These are phyloP conservation scores for Zele albiditarsus DNA, from an alignment of 2,888 invertebrate species.

Conservation along the genomic window DNA sequence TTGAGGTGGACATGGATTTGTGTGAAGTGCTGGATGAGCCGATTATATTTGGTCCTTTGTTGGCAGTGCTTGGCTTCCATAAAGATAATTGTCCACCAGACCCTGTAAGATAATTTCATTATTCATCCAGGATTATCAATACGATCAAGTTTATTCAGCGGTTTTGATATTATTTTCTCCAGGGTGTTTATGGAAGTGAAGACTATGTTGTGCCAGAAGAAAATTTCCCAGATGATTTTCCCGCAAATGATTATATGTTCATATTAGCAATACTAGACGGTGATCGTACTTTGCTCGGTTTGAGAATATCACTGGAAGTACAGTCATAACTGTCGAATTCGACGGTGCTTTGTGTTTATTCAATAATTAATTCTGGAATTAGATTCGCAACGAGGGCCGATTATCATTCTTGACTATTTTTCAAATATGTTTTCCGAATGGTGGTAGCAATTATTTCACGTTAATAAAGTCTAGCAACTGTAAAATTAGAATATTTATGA, in stretches of 20 bases:
- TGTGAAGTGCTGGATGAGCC: constrained; percentile 49
- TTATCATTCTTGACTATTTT: too few relatives aligned
- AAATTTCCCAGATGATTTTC: constrained; percentile 41
- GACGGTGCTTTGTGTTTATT: too few relatives aligned
- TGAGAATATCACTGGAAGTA: constrained; percentile 19
- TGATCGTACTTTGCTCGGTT: not conserved
- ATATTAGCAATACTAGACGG: constrained; percentile 21
- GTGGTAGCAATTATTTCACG: too few relatives aligned
- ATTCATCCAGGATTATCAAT: not conserved
- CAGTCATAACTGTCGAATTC: constrained; percentile 1
- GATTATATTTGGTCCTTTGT: constrained; percentile 44
- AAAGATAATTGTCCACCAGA: constrained; percentile 39
- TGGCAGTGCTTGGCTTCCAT: constrained; percentile 40
- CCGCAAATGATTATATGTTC: constrained; percentile 44
- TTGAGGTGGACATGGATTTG: constrained; percentile 39
- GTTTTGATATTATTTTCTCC: not conserved
- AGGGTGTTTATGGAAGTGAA: constrained; percentile 45
- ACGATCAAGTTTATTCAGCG: not conserved
- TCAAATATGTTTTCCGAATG: too few relatives aligned
- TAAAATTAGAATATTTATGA: too few relatives aligned
- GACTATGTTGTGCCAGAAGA: constrained; percentile 37
- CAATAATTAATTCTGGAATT: too few relatives aligned
- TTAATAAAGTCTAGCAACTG: too few relatives aligned
- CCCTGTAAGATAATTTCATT: constrained; percentile 41
- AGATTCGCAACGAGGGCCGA: too few relatives aligned